Conservation (phyloP, 2,797 vertebrate species). For the Amblyopsis hoosieri region DNA sequence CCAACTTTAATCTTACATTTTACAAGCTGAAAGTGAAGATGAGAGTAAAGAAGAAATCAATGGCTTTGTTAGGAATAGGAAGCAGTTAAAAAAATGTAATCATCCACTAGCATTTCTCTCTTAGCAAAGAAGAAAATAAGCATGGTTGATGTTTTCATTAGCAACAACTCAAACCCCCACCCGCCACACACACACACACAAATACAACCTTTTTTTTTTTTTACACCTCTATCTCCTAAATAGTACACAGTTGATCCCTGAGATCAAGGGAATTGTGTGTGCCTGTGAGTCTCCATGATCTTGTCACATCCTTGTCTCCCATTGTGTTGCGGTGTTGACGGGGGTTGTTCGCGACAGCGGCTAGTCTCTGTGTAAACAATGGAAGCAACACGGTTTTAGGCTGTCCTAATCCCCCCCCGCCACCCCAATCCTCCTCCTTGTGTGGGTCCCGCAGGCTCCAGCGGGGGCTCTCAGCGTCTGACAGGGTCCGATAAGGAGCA, state of each 20-base stretch:
- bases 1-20: constrained; percentile 47
- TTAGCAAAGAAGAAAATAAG: constrained; percentile 35
- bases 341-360: constrained; percentile 66
- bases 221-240: constrained; percentile 35
- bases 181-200: background rate
- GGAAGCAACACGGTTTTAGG: constrained; percentile 69
- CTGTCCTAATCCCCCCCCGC: constrained; percentile 56
- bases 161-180: background rate
- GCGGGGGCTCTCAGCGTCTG: constrained; percentile 66
- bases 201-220: background rate
- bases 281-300: constrained; percentile 54
- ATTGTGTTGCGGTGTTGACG: constrained; percentile 71
- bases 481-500: constrained; percentile 71
- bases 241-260: constrained; percentile 52
- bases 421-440: background rate
- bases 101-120: background rate
- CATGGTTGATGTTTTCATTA: constrained; percentile 11
- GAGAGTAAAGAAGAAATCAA: too few species aligned
- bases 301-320: constrained; percentile 69
- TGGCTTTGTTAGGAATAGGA: too few species aligned
- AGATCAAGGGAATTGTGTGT: constrained; percentile 64
- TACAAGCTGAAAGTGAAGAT: constrained; percentile 42
- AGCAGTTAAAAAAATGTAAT: background rate
- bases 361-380: constrained; percentile 74
- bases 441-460: constrained; percentile 16